Base-by-base conservation (phyloP, 2,113 vertebrate species). In the Salvelinus namaycush region DNA sequence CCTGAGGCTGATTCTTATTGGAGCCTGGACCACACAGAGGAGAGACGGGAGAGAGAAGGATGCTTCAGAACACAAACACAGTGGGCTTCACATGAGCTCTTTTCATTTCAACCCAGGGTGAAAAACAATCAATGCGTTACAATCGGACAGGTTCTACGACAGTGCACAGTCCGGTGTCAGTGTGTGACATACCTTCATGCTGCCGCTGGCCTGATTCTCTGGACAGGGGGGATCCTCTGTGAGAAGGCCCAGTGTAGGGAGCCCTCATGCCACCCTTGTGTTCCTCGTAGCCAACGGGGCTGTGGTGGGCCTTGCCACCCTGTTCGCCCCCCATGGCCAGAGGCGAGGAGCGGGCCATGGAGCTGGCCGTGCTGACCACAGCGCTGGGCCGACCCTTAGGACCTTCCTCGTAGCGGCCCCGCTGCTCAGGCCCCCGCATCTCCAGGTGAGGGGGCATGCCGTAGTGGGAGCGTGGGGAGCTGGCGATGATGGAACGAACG, bases 401-500 rank as follows among this genome's bases (percentile, higher is more conserved):
- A 8, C 89, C 92, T 51, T 99, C 97, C 20, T 98, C 97, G 0
- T 96, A 97, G 77, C 94, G 95, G 0, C 90, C 93, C 79, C 97
- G 87, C 31, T 92, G 87, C 34, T 92, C 96, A 0, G 92, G 80
- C 69, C 14, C 51, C 13, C 96, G 93, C 88, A 95, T 93, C 0
- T 99, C 97, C 87, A 98, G 82, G 0, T 96, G 95, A 71, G 96
- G 90, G 74, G 95, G 91, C 78, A 18, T 68, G 65, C 44, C 93
- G 86, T 85, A 89, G 78, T 96, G 97, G 24, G 96, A 92, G 75
- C 96, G 93, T 20, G 96, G 82, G 0, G 96, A 96, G 59, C 95
- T 98, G 88, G 96, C 95, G 0, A 98, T 97, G 88, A 99, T 97
- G 85, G 98, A 99, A 3, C 96, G 94, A 24, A 98, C 97, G 0